Evolutionary conservation across 1,140 invertebrate genomes (phyloP).

Genomic region (Phenacoccus solenopsis): DNA sequence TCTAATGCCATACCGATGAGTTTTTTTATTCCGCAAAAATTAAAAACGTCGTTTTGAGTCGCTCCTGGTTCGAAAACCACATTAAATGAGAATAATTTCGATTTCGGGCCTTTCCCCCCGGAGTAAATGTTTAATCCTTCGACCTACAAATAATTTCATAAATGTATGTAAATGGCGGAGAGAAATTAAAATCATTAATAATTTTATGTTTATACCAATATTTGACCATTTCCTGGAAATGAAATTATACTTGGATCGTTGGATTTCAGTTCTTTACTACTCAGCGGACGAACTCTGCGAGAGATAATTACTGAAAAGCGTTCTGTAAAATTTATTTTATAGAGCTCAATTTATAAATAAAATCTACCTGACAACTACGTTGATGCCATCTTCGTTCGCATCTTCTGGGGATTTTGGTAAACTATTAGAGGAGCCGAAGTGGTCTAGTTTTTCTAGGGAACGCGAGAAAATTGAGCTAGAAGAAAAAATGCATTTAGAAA

Average conservation of each 20-base stretch:
- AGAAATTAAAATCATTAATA: neutral
- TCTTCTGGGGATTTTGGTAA: constrained; percentile 5
- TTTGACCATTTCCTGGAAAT: constrained; percentile 66
- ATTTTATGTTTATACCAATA: constrained; percentile 42
- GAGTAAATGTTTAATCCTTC: constrained; percentile 26
- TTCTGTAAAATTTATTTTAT: neutral
- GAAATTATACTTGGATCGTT: constrained; percentile 48
- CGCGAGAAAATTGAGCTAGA: constrained; percentile 5
- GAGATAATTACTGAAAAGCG: neutral
- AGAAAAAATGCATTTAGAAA: neutral
- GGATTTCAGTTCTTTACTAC: constrained; percentile 47
- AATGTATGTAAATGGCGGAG: neutral
- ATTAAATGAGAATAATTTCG: constrained; percentile 71
- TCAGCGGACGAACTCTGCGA: constrained; percentile 54
- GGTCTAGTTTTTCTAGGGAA: neutral
- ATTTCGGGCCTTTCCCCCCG: constrained; percentile 42
- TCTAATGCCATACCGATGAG: constrained; percentile 85
- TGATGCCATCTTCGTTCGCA: constrained; percentile 58
- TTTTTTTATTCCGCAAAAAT: constrained; percentile 56
- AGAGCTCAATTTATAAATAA: neutral
- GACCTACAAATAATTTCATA: constrained; percentile 22
- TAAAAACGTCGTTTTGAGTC: constrained; percentile 52
- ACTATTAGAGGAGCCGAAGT: neutral
- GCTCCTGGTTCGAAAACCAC: constrained; percentile 79
- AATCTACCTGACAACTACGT: constrained; percentile 56